Percentiles rank a stretch among this genome's conserved stretches.
Conservation (phyloP, 2,113 vertebrate genomes). For the Mesembrinibis cayennensis region DNA sequence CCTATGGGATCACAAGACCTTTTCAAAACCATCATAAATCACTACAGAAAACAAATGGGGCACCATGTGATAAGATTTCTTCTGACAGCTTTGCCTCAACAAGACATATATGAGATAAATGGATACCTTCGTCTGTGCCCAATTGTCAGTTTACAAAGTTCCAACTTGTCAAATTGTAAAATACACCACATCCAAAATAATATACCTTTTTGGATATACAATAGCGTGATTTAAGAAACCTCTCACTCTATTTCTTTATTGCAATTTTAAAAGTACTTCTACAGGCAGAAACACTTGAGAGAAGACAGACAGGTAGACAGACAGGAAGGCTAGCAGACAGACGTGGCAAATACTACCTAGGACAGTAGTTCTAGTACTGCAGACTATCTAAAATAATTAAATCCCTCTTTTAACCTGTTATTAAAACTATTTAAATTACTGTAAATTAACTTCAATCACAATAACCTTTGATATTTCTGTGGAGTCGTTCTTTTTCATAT, state of each 20-base stretch:
- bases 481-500: background rate
- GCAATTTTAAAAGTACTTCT: slow-evolving; percentile 28
- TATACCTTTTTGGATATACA: slow-evolving; percentile 68
- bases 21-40: slow-evolving; percentile 93
- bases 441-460: background rate
- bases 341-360: background rate
- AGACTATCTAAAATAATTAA: slow-evolving; percentile 3
- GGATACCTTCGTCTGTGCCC: slow-evolving; percentile 78
- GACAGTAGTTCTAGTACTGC: background rate
- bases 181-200: slow-evolving; percentile 75
- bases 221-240: slow-evolving; percentile 52
- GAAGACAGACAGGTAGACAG: background rate
- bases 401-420: background rate
- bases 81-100: slow-evolving; percentile 84
- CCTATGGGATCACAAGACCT: slow-evolving; percentile 91
- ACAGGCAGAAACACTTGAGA: background rate
- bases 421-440: slow-evolving; percentile 8
- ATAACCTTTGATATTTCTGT: background rate
- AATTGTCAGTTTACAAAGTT: slow-evolving; percentile 84
- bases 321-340: background rate
- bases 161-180: slow-evolving; percentile 81
- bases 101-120: slow-evolving; percentile 84
- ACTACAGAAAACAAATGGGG: slow-evolving; percentile 87
- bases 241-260: slow-evolving; percentile 13
- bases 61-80: slow-evolving; percentile 85